Conservation (phyloP, 2,113 vertebrate genomes). For the Castor canadensis region DNA sequence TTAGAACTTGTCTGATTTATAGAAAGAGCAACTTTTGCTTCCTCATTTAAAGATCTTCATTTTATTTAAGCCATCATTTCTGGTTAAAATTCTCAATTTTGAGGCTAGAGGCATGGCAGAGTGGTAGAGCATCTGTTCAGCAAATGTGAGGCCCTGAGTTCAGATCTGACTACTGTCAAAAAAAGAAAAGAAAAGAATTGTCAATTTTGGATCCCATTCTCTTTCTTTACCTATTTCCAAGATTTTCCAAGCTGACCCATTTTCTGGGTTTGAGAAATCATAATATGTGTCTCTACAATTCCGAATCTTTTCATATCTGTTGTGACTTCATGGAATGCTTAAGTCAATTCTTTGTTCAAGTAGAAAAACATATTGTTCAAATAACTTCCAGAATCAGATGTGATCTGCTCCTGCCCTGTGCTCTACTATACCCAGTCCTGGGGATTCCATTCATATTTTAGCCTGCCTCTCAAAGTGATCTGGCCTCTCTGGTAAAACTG, state of each 20-base stretch:
- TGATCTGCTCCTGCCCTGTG: neutral
- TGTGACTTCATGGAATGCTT: neutral
- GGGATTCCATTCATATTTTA: neutral
- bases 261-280: neutral
- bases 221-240: neutral
- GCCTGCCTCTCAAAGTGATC: neutral
- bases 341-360: neutral
- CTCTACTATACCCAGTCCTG: neutral
- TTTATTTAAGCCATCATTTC: neutral
- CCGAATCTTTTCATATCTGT: neutral
- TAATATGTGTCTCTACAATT: neutral
- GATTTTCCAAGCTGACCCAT: neutral
- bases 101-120: no score
- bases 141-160: no score
- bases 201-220: neutral
- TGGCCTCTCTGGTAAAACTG: neutral
- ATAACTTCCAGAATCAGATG: neutral
- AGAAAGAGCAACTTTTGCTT: neutral
- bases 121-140: no score
- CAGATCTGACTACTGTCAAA: no score
- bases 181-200: no score
- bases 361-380: neutral
- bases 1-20: neutral
- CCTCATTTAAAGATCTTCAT: neutral
- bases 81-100: neutral